Evolutionary conservation across 2,113 vertebrate genomes (phyloP).

Genomic region (Zosterops hypoxanthus): DNA sequence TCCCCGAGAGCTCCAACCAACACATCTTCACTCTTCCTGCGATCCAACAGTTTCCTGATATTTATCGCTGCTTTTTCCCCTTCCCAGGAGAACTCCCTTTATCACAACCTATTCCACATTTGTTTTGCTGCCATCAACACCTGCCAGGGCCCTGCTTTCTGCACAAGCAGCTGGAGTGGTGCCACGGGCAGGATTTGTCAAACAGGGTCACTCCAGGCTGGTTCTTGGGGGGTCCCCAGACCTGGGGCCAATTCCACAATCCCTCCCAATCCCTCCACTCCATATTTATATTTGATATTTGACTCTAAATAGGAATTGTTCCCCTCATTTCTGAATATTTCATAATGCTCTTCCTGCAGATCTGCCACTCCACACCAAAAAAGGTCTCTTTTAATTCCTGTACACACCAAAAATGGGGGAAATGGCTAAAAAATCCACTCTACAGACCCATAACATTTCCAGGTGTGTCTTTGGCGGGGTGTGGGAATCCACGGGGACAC

Average conservation of each 20-base stretch:
- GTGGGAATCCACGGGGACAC: neutral
- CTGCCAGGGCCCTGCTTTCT: neutral
- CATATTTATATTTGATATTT: neutral
- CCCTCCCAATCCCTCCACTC: neutral
- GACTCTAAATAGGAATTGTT: neutral
- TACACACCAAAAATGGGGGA: fast-evolving
- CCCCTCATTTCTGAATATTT: neutral
- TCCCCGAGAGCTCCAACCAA: neutral
- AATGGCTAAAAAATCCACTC: fast-evolving
- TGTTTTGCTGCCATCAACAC: constrained; percentile 39
- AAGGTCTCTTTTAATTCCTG: neutral
- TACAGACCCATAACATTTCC: fast-evolving
- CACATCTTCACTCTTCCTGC: neutral
- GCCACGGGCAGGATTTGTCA: neutral
- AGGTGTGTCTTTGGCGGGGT: neutral
- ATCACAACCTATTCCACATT: neutral
- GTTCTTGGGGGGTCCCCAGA: neutral
- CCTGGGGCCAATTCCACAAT: neutral
- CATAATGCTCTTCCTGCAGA: neutral
- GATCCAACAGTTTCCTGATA: neutral
- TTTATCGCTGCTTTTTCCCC: neutral
- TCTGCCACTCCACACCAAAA: neutral
- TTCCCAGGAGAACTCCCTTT: constrained; percentile 1
- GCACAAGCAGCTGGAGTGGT: neutral
- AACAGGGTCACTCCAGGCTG: neutral